Percentiles rank a stretch among this genome's conserved stretches.
These are phyloP conservation scores for Proisotoma minuta DNA, from an alignment of 2,888 invertebrate genomes.

Conservation along the genomic window DNA sequence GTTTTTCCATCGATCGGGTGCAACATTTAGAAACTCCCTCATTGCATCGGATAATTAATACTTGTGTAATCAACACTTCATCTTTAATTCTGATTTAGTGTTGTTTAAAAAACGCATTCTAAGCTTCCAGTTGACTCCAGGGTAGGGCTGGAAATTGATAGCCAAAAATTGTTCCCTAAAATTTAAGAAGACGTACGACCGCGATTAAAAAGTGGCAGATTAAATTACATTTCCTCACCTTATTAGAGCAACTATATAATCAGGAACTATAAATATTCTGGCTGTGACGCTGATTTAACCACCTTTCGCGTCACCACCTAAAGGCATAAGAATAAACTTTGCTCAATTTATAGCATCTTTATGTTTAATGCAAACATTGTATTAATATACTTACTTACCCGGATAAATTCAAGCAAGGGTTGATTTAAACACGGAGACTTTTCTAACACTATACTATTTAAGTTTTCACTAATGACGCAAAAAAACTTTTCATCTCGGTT, in stretches of 20 bases:
- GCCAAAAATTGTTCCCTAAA: background rate
- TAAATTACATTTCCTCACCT: slow-evolving; percentile 32
- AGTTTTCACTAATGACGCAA: too few species aligned
- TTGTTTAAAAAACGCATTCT: background rate
- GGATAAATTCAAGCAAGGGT: too few species aligned
- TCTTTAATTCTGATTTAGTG: background rate
- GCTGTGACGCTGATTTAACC: slow-evolving; percentile 1
- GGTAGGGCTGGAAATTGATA: background rate
- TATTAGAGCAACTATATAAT: slow-evolving; percentile 16
- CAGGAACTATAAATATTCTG: slow-evolving; percentile 28
- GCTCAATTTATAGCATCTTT: too few species aligned
- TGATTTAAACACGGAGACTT: too few species aligned
- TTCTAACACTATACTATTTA: too few species aligned
- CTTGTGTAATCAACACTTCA: slow-evolving; percentile 15
- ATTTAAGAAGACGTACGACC: slow-evolving; percentile 3
- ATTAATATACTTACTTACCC: too few species aligned
- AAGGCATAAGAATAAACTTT: background rate
- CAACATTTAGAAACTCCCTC: background rate
- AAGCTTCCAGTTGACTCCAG: background rate
- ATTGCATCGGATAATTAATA: background rate
- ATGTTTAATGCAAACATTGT: too few species aligned
- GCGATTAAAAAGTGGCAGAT: slow-evolving; percentile 23
- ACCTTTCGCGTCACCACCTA: background rate
- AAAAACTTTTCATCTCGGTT: too few species aligned
- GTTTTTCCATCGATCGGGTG: too few species aligned